These are phyloP conservation scores for Chroicocephalus ridibundus DNA, from an alignment of 2,113 vertebrate species.

Conservation along the genomic window DNA sequence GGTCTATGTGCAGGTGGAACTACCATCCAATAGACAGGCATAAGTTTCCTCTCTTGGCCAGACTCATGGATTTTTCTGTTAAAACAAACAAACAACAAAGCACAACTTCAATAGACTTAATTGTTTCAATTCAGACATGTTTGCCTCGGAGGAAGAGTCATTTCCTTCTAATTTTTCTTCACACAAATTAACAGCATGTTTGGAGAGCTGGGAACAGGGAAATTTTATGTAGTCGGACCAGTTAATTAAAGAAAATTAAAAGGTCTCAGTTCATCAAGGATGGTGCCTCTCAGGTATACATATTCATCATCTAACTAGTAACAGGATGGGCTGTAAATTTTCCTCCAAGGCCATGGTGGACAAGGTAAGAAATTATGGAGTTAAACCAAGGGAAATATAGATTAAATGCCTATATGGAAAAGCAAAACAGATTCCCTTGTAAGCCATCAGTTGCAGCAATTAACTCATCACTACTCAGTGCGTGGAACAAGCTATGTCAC, in stretches of 20 bases:
- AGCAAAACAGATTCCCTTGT: neutral
- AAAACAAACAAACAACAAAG: neutral
- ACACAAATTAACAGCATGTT: neutral
- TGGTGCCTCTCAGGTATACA: neutral
- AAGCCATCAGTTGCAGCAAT: neutral
- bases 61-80: slow-evolving; percentile 67
- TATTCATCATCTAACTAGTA: neutral
- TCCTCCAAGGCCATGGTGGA: neutral
- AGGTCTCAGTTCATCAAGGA: neutral
- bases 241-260: neutral
- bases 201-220: neutral
- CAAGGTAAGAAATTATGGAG: neutral
- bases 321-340: neutral
- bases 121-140: neutral
- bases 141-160: neutral
- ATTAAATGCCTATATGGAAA: neutral
- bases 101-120: neutral
- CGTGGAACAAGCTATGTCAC: neutral
- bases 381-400: neutral
- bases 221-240: neutral
- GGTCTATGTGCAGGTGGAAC: neutral
- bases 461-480: neutral
- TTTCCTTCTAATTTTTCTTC: neutral
- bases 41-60: slow-evolving; percentile 25
- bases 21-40: slow-evolving; percentile 54